Evolutionary conservation across 1,140 invertebrate species (phyloP).

Genomic region (Branchinecta lindahli): DNA sequence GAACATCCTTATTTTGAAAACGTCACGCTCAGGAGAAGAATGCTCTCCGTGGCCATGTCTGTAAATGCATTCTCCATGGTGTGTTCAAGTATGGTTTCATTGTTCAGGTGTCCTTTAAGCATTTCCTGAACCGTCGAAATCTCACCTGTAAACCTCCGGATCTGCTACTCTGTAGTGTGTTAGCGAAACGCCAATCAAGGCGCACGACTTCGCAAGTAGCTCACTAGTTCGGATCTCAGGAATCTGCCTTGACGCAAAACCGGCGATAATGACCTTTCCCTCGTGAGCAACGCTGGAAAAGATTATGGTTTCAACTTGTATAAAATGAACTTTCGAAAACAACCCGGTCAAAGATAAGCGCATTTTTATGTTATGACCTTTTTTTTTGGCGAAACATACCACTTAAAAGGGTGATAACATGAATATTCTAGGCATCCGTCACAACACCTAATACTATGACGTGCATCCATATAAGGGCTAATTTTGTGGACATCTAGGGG

Average conservation of each 20-base stretch:
- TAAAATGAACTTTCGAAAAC: constrained; percentile 2
- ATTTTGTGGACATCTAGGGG: no score
- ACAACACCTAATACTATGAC: no score
- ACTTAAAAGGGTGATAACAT: background rate
- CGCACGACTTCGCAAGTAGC: constrained; percentile 32
- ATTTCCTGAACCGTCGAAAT: background rate
- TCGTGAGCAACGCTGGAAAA: constrained; percentile 32
- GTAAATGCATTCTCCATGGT: no score
- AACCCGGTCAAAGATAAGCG: background rate
- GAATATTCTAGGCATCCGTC: no score
- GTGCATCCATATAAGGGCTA: no score
- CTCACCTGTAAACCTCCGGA: constrained; percentile 35
- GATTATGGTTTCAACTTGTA: constrained; percentile 13
- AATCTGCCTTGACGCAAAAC: constrained; percentile 35
- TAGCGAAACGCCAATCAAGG: constrained; percentile 39
- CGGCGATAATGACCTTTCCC: constrained; percentile 40
- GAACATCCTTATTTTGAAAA: no score
- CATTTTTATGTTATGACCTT: no score
- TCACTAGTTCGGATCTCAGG: constrained; percentile 30
- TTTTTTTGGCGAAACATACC: constrained; percentile 6
- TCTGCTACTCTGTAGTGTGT: constrained; percentile 35
- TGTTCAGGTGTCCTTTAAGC: no score
- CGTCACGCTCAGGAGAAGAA: no score
- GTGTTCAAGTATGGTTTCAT: no score
- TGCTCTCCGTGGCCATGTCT: no score